Percentiles rank a stretch among this genome's conserved stretches.
phyloP scores from a whole-genome alignment of 2,888 invertebrate species.

The Uropetala carovei region DNA sequence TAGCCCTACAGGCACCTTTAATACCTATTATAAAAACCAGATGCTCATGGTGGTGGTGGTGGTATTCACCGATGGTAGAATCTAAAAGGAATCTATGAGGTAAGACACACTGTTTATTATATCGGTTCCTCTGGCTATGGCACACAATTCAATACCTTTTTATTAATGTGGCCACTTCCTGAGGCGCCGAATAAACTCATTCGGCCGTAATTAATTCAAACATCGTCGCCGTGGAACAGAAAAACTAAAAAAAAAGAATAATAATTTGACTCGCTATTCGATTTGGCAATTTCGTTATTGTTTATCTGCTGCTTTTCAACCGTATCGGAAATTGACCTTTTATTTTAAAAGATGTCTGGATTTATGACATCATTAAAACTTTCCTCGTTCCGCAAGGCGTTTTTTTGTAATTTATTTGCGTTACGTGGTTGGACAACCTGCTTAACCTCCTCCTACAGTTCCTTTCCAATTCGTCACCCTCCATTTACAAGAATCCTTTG shows the following conservation, averaged over 20 bases:
- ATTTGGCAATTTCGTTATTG: neutral
- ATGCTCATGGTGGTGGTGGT: too few species aligned
- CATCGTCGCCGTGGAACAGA: neutral
- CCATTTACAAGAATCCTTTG: slow-evolving; percentile 14
- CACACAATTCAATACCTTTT: too few species aligned
- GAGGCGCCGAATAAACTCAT: slow-evolving; percentile 1
- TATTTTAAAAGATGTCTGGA: neutral
- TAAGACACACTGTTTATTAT: too few species aligned
- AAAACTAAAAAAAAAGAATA: too few species aligned
- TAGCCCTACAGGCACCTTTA: too few species aligned
- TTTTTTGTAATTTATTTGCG: neutral
- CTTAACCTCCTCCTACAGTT: slow-evolving; percentile 7
- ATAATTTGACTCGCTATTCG: neutral
- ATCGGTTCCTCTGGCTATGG: too few species aligned
- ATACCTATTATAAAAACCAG: too few species aligned
- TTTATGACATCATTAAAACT: neutral
- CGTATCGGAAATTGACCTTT: neutral
- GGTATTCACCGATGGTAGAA: too few species aligned
- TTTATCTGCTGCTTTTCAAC: neutral
- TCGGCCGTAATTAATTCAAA: neutral
- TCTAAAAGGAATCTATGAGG: too few species aligned
- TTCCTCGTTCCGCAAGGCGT: neutral
- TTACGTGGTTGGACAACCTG: slow-evolving; percentile 26
- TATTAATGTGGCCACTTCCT: neutral
- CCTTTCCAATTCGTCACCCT: slow-evolving; percentile 6